These are phyloP conservation scores for Pyrrhia umbra DNA, from an alignment of 2,888 invertebrate genomes.

Conservation along the genomic window DNA sequence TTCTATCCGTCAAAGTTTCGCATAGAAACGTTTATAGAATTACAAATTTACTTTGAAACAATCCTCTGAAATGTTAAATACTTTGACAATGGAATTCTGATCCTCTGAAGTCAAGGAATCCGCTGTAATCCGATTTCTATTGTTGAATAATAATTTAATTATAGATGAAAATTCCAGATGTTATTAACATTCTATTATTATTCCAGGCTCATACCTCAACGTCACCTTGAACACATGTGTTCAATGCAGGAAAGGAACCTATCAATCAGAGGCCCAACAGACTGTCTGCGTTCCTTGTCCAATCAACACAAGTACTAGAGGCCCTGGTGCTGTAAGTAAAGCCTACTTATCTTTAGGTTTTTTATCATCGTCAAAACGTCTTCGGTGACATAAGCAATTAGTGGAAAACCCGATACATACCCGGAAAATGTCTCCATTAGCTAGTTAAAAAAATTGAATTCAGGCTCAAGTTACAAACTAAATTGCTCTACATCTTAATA, in stretches of 20 bases:
- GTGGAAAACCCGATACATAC: too few relatives aligned
- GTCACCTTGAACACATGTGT: conserved; percentile 96
- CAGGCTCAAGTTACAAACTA: conserved; percentile 41
- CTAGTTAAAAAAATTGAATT: conserved; percentile 13
- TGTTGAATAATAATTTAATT: conserved; percentile 20
- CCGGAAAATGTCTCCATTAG: neutral
- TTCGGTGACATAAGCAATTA: conserved; percentile 36
- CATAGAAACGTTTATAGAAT: conserved; percentile 27
- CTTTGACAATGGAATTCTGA: conserved; percentile 43
- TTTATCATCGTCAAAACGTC: conserved; percentile 53
- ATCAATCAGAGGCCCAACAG: conserved; percentile 97
- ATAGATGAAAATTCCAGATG: conserved; percentile 5
- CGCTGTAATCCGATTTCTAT: conserved; percentile 17
- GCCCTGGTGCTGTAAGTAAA: conserved; percentile 93
- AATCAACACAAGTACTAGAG: conserved; percentile 96
- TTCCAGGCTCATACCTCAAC: conserved; percentile 95
- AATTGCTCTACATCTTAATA: conserved; percentile 24
- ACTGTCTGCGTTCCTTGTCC: conserved; percentile 96
- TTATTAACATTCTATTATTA: neutral
- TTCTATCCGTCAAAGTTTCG: conserved; percentile 20
- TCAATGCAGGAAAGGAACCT: conserved; percentile 96
- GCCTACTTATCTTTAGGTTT: conserved; percentile 40
- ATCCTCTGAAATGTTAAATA: conserved; percentile 61
- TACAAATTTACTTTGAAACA: conserved; percentile 41
- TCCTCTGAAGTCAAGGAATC: conserved; percentile 41